Base-by-base conservation (phyloP, 2,113 vertebrate species). In the Eidolon helvum region DNA sequence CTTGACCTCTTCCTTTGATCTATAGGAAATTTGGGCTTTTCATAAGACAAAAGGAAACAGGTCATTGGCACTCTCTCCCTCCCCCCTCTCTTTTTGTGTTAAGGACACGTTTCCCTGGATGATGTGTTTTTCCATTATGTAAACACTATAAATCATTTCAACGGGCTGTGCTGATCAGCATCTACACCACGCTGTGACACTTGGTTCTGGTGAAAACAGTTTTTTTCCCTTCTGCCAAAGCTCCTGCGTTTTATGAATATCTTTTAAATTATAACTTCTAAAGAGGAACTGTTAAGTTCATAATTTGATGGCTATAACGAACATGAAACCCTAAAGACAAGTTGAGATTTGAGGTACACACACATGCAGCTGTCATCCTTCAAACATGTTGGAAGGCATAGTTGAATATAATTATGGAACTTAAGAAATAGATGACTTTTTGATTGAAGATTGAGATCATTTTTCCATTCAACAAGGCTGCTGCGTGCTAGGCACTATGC, bases 151-250 rank as follows among this genome's bases (percentile, higher is more conserved):
- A 92, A 82, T 95, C 61, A 77, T 78, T 89, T 71, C 50, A 59
- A 18, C 16, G 35, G 55, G 35, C 24, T 18, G 28, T 38, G 82
- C 61, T 83, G 38, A 90, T 82, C 80, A 89, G 93, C n/a, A 28
- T 40, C 80, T 63, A 82, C 0, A n/a, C 33, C 86, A 50, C 0
- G 5, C 77, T 69, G 78, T 61, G 68, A 89, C 30, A 80, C 94
- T 93, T 72, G 83, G 69, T 96, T 94, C 91, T 38, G 65, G 92
- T 71, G 65, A 75, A 87, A 82, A 80, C 15, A 7, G 24, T 14
- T 87, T 87, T 59, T 63, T 79, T 50, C 59, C n/a, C 83, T 95
- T 91, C 91, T 78, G 63, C 43, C 90, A 93, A 95, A 95, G 38
- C 2, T 16, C 38, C 50, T 77, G 43, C n/a, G n/a, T 69, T 95